These are phyloP conservation scores for Dinocampus coccinellae DNA, from an alignment of 2,888 invertebrate genomes.

Conservation along the genomic window DNA sequence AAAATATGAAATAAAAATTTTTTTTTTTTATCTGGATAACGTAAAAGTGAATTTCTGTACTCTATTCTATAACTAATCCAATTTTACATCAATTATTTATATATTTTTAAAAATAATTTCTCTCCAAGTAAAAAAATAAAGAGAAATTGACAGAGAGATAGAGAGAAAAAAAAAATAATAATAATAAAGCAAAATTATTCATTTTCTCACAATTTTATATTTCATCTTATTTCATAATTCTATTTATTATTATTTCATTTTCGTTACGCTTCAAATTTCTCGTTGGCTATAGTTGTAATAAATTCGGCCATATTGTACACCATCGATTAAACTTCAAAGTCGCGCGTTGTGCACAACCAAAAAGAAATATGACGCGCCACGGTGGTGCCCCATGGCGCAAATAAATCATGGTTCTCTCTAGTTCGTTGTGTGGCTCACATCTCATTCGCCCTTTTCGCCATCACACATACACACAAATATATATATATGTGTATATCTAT, in stretches of 20 bases:
- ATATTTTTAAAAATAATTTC: no score
- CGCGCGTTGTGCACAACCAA: conserved; percentile 28
- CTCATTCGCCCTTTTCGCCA: conserved; percentile 26
- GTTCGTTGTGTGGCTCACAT: conserved; percentile 13
- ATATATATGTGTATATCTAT: conserved; percentile 23
- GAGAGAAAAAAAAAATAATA: no score
- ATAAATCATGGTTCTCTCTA: conserved; percentile 55
- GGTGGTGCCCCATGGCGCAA: conserved; percentile 56
- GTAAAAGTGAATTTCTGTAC: no score
- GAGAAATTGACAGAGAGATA: no score
- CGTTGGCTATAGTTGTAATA: conserved; percentile 18
- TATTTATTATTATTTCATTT: conserved; percentile 9
- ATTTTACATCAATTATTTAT: no score
- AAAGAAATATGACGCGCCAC: conserved; percentile 39
- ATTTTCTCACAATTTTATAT: not conserved
- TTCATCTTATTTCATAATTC: conserved; percentile 15
- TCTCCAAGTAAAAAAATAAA: no score
- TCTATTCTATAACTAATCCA: no score
- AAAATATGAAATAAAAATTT: no score
- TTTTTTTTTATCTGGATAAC: no score
- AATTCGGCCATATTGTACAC: conserved; percentile 51
- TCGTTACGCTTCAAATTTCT: conserved; percentile 34
- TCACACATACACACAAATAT: conserved; percentile 16
- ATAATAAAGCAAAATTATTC: not conserved
- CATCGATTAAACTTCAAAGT: conserved; percentile 57